phyloP scores from a whole-genome alignment of 2,888 invertebrate genomes.

The Ectobius pallidus region DNA sequence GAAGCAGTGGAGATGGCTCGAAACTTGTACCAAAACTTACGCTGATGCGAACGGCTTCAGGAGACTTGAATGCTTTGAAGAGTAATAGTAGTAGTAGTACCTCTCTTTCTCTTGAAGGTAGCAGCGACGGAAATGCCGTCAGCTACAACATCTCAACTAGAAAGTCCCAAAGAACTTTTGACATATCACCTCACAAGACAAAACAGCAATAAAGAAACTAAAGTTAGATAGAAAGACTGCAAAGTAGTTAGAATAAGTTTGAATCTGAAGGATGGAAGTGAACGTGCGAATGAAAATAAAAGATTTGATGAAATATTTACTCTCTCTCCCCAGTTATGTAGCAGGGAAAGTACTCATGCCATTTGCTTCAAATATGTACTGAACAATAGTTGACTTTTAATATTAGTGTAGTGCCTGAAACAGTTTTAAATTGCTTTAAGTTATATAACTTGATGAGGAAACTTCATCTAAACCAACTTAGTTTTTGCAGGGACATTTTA shows the following conservation, averaged over 20 bases:
- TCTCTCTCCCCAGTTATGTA: too few species aligned
- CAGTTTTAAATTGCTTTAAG: too few species aligned
- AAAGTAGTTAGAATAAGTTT: too few species aligned
- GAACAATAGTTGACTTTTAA: too few species aligned
- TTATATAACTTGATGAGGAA: too few species aligned
- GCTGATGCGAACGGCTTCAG: slow-evolving; percentile 25
- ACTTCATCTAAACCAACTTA: too few species aligned
- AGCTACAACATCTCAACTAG: slow-evolving; percentile 9
- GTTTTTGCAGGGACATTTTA: background rate
- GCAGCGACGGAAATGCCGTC: background rate
- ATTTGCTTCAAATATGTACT: too few species aligned
- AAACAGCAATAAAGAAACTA: background rate
- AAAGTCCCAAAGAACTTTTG: slow-evolving; percentile 12
- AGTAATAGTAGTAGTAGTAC: background rate
- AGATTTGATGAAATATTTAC: too few species aligned
- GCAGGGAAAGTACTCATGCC: too few species aligned
- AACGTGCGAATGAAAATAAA: too few species aligned
- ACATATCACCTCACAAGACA: slow-evolving; percentile 9
- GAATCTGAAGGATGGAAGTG: too few species aligned
- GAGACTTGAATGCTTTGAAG: background rate
- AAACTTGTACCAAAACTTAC: slow-evolving; percentile 23
- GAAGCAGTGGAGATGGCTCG: background rate
- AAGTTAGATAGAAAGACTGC: background rate
- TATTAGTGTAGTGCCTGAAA: too few species aligned
- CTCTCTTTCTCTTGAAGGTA: background rate